Percentiles rank a stretch among this genome's conserved stretches.
Conservation (phyloP, 2,113 vertebrate species). For the Thomomys bottae region DNA sequence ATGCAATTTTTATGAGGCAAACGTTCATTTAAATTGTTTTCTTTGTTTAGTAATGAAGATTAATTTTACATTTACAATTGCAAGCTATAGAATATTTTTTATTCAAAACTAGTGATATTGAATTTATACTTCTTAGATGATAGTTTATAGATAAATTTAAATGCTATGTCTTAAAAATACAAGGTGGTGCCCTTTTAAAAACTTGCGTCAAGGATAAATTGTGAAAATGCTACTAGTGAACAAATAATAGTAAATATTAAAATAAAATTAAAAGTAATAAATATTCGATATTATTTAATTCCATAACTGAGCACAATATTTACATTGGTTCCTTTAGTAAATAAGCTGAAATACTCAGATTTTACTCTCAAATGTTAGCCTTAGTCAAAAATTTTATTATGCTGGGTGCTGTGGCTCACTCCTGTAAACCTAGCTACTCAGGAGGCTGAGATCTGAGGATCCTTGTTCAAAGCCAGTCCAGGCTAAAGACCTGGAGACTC, state of each 20-base stretch:
- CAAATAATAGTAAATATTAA: too few relatives aligned
- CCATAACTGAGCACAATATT: neutral
- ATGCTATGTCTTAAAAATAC: neutral
- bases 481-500: too few relatives aligned
- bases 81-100: neutral
- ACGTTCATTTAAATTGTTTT: neutral
- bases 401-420: too few relatives aligned
- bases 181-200: neutral
- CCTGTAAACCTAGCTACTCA: too few relatives aligned
- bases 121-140: neutral
- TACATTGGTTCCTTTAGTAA: neutral
- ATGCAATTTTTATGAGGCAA: neutral
- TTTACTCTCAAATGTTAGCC: neutral
- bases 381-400: neutral
- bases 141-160: conserved; percentile 3
- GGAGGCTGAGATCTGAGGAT: too few relatives aligned
- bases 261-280: neutral
- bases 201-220: neutral
- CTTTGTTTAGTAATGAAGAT: neutral
- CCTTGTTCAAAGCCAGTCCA: too few relatives aligned
- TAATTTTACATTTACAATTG: conserved; percentile 15
- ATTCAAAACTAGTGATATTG: neutral
- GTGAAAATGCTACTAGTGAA: neutral
- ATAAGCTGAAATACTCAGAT: neutral
- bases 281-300: neutral